Base-by-base conservation (phyloP, 2,888 invertebrate species). In the Imbricaverruca yamaguchii region DNA sequence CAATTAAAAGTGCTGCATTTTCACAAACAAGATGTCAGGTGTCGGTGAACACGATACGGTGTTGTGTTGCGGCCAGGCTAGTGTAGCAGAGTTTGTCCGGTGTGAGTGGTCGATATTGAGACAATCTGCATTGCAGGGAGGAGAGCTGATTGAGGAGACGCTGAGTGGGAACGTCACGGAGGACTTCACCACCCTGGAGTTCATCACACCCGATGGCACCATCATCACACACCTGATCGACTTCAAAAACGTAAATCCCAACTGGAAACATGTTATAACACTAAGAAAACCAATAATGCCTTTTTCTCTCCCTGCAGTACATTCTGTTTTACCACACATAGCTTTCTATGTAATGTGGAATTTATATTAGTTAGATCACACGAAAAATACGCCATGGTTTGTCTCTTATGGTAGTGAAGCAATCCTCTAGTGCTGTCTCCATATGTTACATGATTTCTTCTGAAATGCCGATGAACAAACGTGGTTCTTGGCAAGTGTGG, bases 201-300 rank as follows among this genome's bases (percentile, higher is more conserved):
- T 96, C 87, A 92, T 94, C 87, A 91, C 95, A 85, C 92, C 94
- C 15, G 97, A 97, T 87, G 97, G 97, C 81, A 95, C 96, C 21
- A 91, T 94, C 84, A 92, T 97, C 82, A 95, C 96, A 2, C 96
- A 97, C 87, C 91, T 97, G 83, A 94, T 97, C 83, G 97, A 97
- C 89, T 97, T 97, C 87, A 92, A 93, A 88, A 95, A 95, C 90
- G 97, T 96, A 89, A 92, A 92, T 91, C 39, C 39, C 39, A 39
- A 39, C 39, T 39, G 39, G 39, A 39, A 39, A 39, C 39, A 39
- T 39, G 39, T 39, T 39, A 39, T 39, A 39, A 1, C 39, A 39
- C 39, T 39, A 39, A 39, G 39, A 39, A 39, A 39, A 39, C 39
- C 39, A 39, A 80, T 15, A 55, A 13, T 81, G 21, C 23, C 23